A percentile compares a stretch with the other conserved stretches of the same genome.
phyloP scores from a whole-genome alignment of 2,797 vertebrate species.

The Benthosema pterotum region DNA sequence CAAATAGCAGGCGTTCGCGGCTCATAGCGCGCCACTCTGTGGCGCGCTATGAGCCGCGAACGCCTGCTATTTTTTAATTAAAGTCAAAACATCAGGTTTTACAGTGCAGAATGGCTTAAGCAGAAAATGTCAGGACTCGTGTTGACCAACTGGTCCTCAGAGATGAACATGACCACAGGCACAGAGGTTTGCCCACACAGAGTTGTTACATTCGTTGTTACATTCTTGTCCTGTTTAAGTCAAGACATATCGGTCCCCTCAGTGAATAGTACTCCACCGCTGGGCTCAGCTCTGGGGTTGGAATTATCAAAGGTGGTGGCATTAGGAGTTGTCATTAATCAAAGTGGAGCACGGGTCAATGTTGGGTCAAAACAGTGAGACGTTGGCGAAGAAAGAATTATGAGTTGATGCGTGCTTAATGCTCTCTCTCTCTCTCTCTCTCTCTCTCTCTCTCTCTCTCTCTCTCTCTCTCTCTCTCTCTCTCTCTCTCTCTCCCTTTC shows the following conservation, averaged over 20 bases:
- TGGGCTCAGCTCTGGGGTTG: slow-evolving; percentile 57
- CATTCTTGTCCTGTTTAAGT: slow-evolving; percentile 19
- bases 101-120: too few species aligned
- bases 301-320: slow-evolving; percentile 59
- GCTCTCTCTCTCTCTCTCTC: slow-evolving; percentile 1
- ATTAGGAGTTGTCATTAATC: slow-evolving; percentile 46
- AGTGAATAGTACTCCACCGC: slow-evolving; percentile 39
- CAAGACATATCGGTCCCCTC: slow-evolving; percentile 24
- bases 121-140: too few species aligned
- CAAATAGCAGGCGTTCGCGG: too few species aligned
- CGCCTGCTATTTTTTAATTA: too few species aligned
- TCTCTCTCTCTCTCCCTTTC: neutral
- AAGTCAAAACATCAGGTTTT: too few species aligned
- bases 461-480: neutral
- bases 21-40: too few species aligned
- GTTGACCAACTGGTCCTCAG: too few species aligned
- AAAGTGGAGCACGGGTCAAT: slow-evolving; percentile 28
- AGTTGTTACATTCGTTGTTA: slow-evolving; percentile 20
- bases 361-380: slow-evolving; percentile 6
- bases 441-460: neutral
- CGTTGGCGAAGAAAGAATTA: slow-evolving; percentile 1
- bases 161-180: too few species aligned
- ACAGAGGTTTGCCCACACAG: too few species aligned
- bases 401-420: neutral
- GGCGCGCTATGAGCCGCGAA: too few species aligned